These are phyloP conservation scores for Elysia chlorotica DNA, from an alignment of 1,140 invertebrate species.

Conservation along the genomic window DNA sequence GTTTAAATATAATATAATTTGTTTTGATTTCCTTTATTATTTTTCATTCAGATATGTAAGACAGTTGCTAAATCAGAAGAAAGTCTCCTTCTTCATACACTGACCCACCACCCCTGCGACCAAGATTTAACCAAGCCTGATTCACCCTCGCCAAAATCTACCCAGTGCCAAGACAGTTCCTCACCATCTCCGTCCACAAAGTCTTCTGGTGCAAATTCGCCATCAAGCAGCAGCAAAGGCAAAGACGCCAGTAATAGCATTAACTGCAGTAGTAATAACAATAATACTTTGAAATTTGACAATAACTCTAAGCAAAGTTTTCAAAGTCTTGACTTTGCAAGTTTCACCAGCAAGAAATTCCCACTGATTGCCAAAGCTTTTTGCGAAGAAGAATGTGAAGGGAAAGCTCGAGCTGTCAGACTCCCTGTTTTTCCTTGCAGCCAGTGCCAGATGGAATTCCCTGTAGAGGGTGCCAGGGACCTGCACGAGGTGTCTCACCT, in stretches of 20 bases:
- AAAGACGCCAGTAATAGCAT: neutral
- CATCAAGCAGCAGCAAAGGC: neutral
- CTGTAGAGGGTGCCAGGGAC: constrained; percentile 73
- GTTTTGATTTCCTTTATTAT: neutral
- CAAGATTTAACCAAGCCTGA: neutral
- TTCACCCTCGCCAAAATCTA: too few species aligned
- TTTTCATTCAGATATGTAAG: constrained; percentile 20
- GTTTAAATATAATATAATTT: neutral
- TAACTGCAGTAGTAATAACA: neutral
- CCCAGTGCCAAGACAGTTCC: too few species aligned
- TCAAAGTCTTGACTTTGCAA: constrained; percentile 77
- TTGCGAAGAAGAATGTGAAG: constrained; percentile 74
- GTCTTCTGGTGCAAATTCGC: neutral
- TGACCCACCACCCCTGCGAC: constrained; percentile 2
- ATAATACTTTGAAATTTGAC: neutral
- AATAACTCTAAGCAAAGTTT: too few species aligned
- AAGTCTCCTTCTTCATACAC: constrained; percentile 4
- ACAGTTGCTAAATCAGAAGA: constrained; percentile 15
- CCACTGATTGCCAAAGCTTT: constrained; percentile 75
- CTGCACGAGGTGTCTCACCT: constrained; percentile 60
- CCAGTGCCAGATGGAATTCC: constrained; percentile 76
- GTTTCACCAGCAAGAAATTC: constrained; percentile 80
- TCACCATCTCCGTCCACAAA: too few species aligned
- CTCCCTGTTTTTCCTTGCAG: constrained; percentile 74
- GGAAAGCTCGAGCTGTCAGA: constrained; percentile 61